These are phyloP conservation scores for Triops cancriformis DNA, from an alignment of 1,140 invertebrate species.

Conservation along the genomic window DNA sequence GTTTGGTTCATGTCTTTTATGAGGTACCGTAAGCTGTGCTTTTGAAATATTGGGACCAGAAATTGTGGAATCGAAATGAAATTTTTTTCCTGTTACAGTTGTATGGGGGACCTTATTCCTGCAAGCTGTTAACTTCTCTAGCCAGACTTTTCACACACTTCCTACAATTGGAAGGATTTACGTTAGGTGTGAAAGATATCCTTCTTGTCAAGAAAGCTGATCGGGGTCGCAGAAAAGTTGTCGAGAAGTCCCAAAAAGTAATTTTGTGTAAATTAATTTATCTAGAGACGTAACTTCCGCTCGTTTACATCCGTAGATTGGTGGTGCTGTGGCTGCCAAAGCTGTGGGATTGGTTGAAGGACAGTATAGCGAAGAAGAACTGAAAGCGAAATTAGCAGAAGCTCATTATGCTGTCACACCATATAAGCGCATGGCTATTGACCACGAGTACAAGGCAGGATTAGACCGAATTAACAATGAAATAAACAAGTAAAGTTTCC, in stretches of 20 bases:
- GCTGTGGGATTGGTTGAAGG: constrained; percentile 56
- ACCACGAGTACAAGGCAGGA: constrained; percentile 73
- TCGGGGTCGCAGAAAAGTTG: constrained; percentile 57
- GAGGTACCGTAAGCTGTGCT: constrained; percentile 47
- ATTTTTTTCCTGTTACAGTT: constrained; percentile 47
- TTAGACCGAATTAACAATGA: constrained; percentile 79
- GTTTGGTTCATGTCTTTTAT: constrained; percentile 85
- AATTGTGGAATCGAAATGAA: not conserved
- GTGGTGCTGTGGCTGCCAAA: constrained; percentile 55
- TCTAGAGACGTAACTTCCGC: not conserved
- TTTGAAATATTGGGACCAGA: not conserved
- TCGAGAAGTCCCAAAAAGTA: constrained; percentile 53
- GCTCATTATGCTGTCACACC: constrained; percentile 58
- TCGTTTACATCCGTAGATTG: constrained; percentile 37
- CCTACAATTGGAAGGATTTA: constrained; percentile 85
- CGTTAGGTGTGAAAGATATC: constrained; percentile 91
- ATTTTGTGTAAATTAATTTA: not conserved
- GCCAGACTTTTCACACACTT: constrained; percentile 85
- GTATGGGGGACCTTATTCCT: constrained; percentile 80
- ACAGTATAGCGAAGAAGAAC: constrained; percentile 38
- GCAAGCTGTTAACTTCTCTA: constrained; percentile 73
- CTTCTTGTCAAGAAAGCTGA: constrained; percentile 65
- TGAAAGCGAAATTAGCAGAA: constrained; percentile 59
- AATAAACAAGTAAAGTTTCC: constrained; percentile 61
- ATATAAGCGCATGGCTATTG: constrained; percentile 66